Percentiles rank a stretch among this genome's conserved stretches.
These are phyloP conservation scores for Paragorgia papillata DNA, from an alignment of 92 coral and sea anemone species.

Conservation along the genomic window DNA sequence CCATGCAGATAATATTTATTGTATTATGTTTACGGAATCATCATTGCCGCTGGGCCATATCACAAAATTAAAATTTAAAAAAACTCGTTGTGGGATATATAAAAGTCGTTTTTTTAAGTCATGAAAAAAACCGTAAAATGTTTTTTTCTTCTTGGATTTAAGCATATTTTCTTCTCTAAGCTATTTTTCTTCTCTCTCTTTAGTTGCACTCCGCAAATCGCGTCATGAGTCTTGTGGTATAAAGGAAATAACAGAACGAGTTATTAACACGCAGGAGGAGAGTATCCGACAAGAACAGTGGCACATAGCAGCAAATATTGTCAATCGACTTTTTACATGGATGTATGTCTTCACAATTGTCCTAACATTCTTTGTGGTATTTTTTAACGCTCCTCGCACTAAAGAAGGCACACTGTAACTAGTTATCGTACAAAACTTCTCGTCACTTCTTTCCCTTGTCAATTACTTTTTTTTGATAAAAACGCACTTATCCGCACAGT, in stretches of 20 bases:
- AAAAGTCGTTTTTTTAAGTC: too few species aligned
- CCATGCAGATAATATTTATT: too few species aligned
- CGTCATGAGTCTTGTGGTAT: constrained; percentile 48
- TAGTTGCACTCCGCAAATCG: constrained; percentile 33
- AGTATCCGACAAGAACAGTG: constrained; percentile 82
- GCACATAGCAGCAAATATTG: constrained; percentile 81
- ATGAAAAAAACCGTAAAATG: too few species aligned
- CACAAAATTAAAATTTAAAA: too few species aligned
- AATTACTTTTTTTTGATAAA: too few species aligned
- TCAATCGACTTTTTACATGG: constrained; percentile 86
- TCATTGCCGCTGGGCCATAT: too few species aligned
- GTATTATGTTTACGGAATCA: too few species aligned
- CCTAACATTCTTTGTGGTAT: constrained; percentile 67
- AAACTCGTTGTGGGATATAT: too few species aligned
- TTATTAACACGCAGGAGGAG: constrained; percentile 75
- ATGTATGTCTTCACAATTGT: constrained; percentile 76
- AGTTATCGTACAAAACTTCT: background rate
- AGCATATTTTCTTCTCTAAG: too few species aligned
- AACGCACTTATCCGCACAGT: too few species aligned
- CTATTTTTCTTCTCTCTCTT: background rate
- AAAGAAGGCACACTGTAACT: constrained; percentile 30
- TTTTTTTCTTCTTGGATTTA: too few species aligned
- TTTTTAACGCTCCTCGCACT: constrained; percentile 72
- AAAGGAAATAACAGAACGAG: constrained; percentile 75
- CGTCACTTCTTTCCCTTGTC: too few species aligned